phyloP scores from a whole-genome alignment of 1,140 invertebrate genomes.

The Drosophila nannoptera region DNA sequence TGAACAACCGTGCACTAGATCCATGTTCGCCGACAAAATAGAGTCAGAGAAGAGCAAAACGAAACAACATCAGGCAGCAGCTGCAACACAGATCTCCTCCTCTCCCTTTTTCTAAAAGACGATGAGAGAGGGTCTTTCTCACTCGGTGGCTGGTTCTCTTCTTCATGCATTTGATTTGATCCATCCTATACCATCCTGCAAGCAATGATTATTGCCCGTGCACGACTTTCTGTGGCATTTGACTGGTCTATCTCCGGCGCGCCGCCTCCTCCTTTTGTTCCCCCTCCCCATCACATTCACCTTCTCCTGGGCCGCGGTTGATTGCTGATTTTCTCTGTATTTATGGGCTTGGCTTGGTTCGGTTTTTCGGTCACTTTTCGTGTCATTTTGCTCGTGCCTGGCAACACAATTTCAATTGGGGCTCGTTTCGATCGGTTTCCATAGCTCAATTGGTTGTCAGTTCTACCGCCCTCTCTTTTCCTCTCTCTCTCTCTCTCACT shows the following conservation, averaged over 20 bases:
- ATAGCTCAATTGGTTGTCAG: constrained; percentile 65
- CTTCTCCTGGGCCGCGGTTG: constrained; percentile 11
- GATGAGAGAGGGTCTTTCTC: too few species aligned
- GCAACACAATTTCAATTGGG: constrained; percentile 70
- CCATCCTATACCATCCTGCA: constrained; percentile 24
- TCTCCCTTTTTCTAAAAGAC: too few species aligned
- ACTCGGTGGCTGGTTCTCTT: neutral
- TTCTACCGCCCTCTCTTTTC: neutral
- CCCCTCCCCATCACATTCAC: neutral
- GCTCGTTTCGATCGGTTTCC: constrained; percentile 64
- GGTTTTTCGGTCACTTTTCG: constrained; percentile 43
- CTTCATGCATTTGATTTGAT: constrained; percentile 14
- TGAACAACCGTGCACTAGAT: constrained; percentile 79
- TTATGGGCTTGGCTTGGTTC: constrained; percentile 36
- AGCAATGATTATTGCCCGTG: constrained; percentile 69
- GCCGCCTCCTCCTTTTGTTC: constrained; percentile 9
- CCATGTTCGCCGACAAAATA: constrained; percentile 80
- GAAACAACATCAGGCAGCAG: constrained; percentile 38
- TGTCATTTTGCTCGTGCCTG: constrained; percentile 58
- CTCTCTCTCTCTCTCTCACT: too few species aligned
- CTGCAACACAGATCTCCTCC: neutral
- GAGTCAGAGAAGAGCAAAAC: constrained; percentile 74
- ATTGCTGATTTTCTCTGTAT: constrained; percentile 30
- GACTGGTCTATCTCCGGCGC: constrained; percentile 26
- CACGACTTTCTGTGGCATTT: constrained; percentile 76